Percentiles rank a stretch among this genome's conserved stretches.
Conservation (phyloP, 2,888 invertebrate genomes). For the Auanema freiburgensis region DNA sequence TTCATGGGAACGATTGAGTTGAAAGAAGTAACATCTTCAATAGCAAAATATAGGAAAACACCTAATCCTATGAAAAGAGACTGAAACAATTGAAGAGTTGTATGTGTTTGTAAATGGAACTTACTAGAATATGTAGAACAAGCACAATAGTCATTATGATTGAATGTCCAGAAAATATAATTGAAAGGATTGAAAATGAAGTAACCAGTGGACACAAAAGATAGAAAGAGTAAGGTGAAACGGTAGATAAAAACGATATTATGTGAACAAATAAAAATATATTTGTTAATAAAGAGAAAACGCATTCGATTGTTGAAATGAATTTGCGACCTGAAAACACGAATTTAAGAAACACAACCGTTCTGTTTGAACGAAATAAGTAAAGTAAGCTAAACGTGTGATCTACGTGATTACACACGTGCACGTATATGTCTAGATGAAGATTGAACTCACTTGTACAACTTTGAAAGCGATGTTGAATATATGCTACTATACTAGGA, state of each 20-base stretch:
- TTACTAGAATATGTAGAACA: slow-evolving; percentile 29
- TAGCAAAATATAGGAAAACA: slow-evolving; percentile 41
- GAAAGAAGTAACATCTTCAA: slow-evolving; percentile 43
- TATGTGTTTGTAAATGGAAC: background rate
- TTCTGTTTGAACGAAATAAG: slow-evolving; percentile 5
- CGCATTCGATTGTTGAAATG: slow-evolving; percentile 17
- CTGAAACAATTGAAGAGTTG: slow-evolving; percentile 19
- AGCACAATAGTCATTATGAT: slow-evolving; percentile 31
- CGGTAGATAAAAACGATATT: slow-evolving; percentile 29
- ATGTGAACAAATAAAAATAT: slow-evolving; percentile 13
- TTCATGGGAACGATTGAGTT: slow-evolving; percentile 23
- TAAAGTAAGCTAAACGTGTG: too few relatives aligned
- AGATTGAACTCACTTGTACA: slow-evolving; percentile 29
- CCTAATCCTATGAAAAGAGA: slow-evolving; percentile 32
- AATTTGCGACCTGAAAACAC: background rate
- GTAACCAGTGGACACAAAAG: slow-evolving; percentile 28
- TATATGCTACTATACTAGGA: slow-evolving; percentile 39
- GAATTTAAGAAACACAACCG: too few relatives aligned
- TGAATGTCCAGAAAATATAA: slow-evolving; percentile 43
- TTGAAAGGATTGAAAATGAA: slow-evolving; percentile 34
- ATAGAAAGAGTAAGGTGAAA: slow-evolving; percentile 28
- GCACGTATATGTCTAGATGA: background rate
- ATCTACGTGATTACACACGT: too few relatives aligned
- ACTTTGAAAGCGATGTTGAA: slow-evolving; percentile 39
- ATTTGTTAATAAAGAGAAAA: slow-evolving; percentile 14